phyloP scores from a whole-genome alignment of 2,888 invertebrate genomes.

The Galerucella nymphaeae region DNA sequence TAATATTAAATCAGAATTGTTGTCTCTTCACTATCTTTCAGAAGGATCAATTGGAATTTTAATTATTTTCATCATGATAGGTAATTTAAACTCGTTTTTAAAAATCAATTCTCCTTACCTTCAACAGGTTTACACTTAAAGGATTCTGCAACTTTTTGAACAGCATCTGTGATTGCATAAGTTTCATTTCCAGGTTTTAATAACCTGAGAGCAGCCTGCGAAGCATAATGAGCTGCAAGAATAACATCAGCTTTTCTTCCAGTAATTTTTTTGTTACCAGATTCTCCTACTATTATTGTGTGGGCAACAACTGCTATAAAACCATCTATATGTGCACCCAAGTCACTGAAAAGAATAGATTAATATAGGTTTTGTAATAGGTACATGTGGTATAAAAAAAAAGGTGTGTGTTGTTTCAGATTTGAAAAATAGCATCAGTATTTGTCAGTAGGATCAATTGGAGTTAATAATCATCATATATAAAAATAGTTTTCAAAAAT shows the following conservation, averaged over 20 bases:
- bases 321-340: conserved; percentile 98
- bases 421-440: conserved; percentile 10
- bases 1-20: conserved; percentile 21
- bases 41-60: conserved; percentile 55
- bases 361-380: too few species aligned
- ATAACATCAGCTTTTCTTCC: conserved; percentile 90
- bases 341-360: conserved; percentile 74
- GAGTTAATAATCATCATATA: conserved; percentile 20
- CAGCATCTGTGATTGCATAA: conserved; percentile 89
- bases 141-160: conserved; percentile 91
- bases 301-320: conserved; percentile 99
- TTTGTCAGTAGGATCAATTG: conserved; percentile 27
- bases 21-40: conserved; percentile 41
- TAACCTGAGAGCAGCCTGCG: conserved; percentile 93
- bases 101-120: conserved; percentile 61
- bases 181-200: conserved; percentile 92
- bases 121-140: conserved; percentile 98
- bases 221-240: conserved; percentile 93
- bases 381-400: background rate
- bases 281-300: conserved; percentile 88
- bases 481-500: background rate
- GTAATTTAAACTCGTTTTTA: conserved; percentile 3
- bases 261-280: conserved; percentile 77
- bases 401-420: conserved; percentile 13
- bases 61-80: conserved; percentile 37